Evolutionary conservation across 92 coral and sea anemone genomes (phyloP).

Genomic region (Blastomussa wellsi): DNA sequence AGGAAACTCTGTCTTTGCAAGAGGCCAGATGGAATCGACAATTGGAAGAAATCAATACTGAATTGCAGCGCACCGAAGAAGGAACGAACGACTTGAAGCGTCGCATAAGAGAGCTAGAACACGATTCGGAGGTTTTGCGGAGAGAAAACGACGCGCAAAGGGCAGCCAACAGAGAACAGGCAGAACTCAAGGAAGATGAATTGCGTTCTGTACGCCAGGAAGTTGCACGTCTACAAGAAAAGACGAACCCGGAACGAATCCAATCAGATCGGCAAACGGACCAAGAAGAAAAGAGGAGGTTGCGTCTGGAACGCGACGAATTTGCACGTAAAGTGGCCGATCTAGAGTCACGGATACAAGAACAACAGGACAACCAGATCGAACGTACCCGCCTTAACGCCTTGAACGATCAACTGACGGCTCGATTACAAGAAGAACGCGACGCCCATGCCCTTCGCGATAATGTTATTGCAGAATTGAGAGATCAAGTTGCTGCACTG

Average conservation of each 20-base stretch:
- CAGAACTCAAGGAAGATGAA: too few species aligned
- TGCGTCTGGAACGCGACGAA: slow-evolving; percentile 9
- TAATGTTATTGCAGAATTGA: background rate
- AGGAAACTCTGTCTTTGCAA: background rate
- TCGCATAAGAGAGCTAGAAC: background rate
- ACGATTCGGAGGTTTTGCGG: background rate
- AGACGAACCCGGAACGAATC: background rate
- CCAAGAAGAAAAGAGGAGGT: background rate
- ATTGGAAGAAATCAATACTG: background rate
- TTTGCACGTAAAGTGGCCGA: background rate
- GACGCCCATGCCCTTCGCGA: background rate
- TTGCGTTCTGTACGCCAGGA: too few species aligned
- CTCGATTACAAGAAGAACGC: background rate
- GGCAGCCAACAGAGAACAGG: background rate
- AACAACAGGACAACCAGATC: background rate
- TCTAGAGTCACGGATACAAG: background rate
- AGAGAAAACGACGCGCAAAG: background rate
- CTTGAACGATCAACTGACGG: background rate
- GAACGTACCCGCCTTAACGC: background rate
- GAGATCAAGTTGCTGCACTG: background rate
- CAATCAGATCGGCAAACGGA: background rate
- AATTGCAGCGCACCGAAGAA: background rate
- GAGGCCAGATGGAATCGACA: background rate
- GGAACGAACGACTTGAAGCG: background rate
- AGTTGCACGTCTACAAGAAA: background rate